Percentiles rank a stretch among this genome's conserved stretches.
Evolutionary conservation across 92 coral and sea anemone genomes (phyloP).

Genomic region (Scolanthus callimorphus): DNA sequence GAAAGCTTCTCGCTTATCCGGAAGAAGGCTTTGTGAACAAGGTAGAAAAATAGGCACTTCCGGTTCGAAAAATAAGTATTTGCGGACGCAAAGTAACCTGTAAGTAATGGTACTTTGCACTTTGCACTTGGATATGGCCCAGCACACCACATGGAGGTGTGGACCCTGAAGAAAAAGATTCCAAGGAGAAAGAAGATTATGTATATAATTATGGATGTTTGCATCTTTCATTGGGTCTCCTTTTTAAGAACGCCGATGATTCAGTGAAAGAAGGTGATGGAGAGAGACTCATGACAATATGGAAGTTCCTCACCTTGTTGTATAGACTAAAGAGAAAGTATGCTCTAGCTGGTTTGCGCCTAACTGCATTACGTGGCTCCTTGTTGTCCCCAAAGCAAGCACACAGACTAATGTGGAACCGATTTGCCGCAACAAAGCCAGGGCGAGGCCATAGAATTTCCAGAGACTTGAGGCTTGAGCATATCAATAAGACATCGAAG

Average conservation of each 20-base stretch:
- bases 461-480: constrained; percentile 40
- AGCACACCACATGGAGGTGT: too few species aligned
- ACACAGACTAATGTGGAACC: constrained; percentile 42
- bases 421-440: constrained; percentile 37
- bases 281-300: constrained; percentile 35
- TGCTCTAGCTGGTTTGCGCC: constrained; percentile 35
- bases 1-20: too few species aligned
- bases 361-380: constrained; percentile 19
- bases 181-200: constrained; percentile 19
- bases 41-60: too few species aligned
- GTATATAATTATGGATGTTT: constrained; percentile 46
- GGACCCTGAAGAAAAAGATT: not conserved
- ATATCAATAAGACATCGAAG: constrained; percentile 32
- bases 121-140: too few species aligned
- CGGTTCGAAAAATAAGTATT: too few species aligned
- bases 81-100: too few species aligned
- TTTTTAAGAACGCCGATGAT: constrained; percentile 51
- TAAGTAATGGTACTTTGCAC: too few species aligned
- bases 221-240: constrained; percentile 42
- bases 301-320: constrained; percentile 49
- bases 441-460: constrained; percentile 43
- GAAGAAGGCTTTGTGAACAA: too few species aligned
- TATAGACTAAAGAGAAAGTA: constrained; percentile 27
- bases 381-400: constrained; percentile 40
- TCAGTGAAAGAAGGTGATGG: constrained; percentile 65